Evolutionary conservation across 1,140 invertebrate species (phyloP).

Genomic region (Drosophila melanica): DNA sequence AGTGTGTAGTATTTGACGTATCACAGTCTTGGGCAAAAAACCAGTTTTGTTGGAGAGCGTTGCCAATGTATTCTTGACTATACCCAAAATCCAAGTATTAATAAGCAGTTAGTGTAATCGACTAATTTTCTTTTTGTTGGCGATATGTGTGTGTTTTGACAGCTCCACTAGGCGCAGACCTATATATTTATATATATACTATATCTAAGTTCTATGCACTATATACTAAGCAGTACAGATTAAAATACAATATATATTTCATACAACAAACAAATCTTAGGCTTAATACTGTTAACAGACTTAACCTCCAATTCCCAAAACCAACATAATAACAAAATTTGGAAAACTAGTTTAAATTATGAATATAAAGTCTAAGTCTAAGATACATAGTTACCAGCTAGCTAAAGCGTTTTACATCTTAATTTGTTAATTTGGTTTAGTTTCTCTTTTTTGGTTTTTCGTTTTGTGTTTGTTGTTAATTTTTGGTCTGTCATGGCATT

Average conservation of each 20-base stretch:
- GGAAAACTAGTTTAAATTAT: conserved; percentile 47
- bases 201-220: conserved; percentile 1
- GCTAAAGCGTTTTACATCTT: conserved; percentile 52
- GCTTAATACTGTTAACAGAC: conserved; percentile 48
- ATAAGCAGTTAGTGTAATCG: conserved; percentile 27
- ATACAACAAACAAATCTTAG: conserved; percentile 42
- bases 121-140: neutral
- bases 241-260: conserved; percentile 9
- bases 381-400: conserved; percentile 33
- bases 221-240: conserved; percentile 22
- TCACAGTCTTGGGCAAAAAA: conserved; percentile 56
- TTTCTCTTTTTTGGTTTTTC: neutral
- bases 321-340: conserved; percentile 36
- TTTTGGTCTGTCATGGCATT: conserved; percentile 41
- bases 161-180: conserved; percentile 2
- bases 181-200: conserved; percentile 5
- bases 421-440: conserved; percentile 37
- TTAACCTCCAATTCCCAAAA: conserved; percentile 46
- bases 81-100: conserved; percentile 12
- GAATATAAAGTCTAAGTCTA: conserved; percentile 25
- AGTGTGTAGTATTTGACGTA: conserved; percentile 32
- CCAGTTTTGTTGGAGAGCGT: conserved; percentile 8
- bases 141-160: conserved; percentile 38
- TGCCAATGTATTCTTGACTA: conserved; percentile 17
- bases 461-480: neutral